These are phyloP conservation scores for Rhingia rostrata DNA, from an alignment of 2,888 invertebrate genomes.

Conservation along the genomic window DNA sequence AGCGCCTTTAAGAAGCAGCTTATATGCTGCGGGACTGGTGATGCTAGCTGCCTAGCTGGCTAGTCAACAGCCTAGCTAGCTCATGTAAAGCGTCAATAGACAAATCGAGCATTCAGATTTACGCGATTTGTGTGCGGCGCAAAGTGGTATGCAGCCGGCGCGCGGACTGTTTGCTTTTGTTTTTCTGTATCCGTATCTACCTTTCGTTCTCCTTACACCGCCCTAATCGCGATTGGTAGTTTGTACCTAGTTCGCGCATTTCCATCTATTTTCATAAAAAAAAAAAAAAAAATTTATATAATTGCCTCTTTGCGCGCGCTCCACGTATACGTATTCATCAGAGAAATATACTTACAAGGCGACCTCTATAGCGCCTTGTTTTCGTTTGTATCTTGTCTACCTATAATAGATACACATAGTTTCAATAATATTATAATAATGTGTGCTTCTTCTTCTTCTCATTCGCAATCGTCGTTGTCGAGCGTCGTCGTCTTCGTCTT, in stretches of 20 bases:
- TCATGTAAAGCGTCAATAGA: conserved; percentile 74
- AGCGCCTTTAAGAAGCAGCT: conserved; percentile 52
- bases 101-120: conserved; percentile 74
- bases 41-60: conserved; percentile 30
- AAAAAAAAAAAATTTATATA: conserved; percentile 52
- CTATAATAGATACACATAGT: conserved; percentile 70
- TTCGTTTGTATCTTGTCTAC: conserved; percentile 55
- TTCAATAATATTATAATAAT: conserved; percentile 71
- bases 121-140: conserved; percentile 68
- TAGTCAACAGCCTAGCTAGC: conserved; percentile 44
- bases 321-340: conserved; percentile 65
- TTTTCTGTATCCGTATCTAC: conserved; percentile 61
- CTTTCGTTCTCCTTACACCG: conserved; percentile 18
- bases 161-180: conserved; percentile 62
- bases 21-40: conserved; percentile 45
- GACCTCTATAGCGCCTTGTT: conserved; percentile 68
- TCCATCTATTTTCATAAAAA: conserved; percentile 65
- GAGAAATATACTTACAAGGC: conserved; percentile 65
- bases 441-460: conserved; percentile 35
- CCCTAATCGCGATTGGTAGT: neutral
- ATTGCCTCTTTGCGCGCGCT: conserved; percentile 64
- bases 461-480: conserved; percentile 9
- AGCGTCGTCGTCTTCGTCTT: conserved; percentile 4
- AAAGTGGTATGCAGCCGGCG: conserved; percentile 50
- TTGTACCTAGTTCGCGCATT: conserved; percentile 48